Conservation (phyloP, 2,888 invertebrate species). For the Frankliniella intonsa region DNA sequence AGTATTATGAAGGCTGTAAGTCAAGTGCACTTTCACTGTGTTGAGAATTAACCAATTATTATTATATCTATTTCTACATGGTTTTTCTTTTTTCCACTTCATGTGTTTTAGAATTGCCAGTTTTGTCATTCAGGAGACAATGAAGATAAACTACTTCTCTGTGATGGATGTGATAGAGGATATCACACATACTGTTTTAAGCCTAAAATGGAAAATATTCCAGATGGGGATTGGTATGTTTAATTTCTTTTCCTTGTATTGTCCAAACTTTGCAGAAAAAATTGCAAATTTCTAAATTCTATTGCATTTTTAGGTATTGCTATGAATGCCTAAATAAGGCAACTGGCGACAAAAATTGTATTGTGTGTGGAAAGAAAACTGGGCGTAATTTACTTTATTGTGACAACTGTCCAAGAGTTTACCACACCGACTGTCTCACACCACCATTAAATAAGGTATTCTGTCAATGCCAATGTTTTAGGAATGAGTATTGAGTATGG, state of each 20-base stretch:
- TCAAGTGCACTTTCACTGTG: constrained; percentile 41
- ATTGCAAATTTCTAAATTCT: constrained; percentile 29
- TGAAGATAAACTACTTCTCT: constrained; percentile 88
- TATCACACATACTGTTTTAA: constrained; percentile 99
- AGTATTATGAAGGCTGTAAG: constrained; percentile 99
- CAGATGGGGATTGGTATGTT: constrained; percentile 92
- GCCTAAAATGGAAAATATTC: constrained; percentile 92
- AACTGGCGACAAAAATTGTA: constrained; percentile 86
- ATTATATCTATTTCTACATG: not conserved
- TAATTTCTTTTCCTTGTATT: constrained; percentile 10
- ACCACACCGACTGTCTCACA: constrained; percentile 89
- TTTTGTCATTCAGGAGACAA: constrained; percentile 95
- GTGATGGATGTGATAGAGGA: constrained; percentile 97
- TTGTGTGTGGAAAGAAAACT: constrained; percentile 79
- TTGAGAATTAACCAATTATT: not conserved
- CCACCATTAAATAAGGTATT: constrained; percentile 73
- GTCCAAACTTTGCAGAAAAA: not conserved
- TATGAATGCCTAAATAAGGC: constrained; percentile 93
- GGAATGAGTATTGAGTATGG: no score
- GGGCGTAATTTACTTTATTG: constrained; percentile 74
- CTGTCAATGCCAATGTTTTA: not conserved
- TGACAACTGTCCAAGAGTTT: constrained; percentile 84
- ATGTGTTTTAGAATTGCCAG: constrained; percentile 80
- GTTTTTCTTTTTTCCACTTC: constrained; percentile 27
- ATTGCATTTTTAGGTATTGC: constrained; percentile 67